Conservation (phyloP, 2,888 invertebrate species). For the Auanema freiburgensis region DNA sequence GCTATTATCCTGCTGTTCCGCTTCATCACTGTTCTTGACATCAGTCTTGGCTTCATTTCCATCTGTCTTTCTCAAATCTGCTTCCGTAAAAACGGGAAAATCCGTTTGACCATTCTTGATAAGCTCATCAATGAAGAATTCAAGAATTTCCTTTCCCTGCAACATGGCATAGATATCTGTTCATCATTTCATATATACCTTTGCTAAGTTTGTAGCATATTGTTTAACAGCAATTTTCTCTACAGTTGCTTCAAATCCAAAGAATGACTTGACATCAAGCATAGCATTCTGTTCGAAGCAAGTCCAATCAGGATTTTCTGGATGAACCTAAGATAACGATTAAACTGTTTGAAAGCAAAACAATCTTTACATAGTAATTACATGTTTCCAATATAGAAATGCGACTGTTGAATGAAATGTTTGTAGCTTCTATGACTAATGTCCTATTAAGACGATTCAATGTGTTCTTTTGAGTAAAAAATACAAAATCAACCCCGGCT, state of each 20-base stretch:
- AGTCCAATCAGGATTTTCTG: slow-evolving; percentile 90
- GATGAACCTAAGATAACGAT: slow-evolving; percentile 76
- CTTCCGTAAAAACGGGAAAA: slow-evolving; percentile 68
- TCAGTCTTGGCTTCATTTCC: slow-evolving; percentile 56
- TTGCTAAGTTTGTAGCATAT: slow-evolving; percentile 83
- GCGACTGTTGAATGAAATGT: slow-evolving; percentile 84
- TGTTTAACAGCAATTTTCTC: slow-evolving; percentile 95
- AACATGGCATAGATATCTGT: too few species aligned
- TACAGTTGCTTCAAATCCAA: slow-evolving; percentile 88
- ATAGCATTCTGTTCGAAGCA: slow-evolving; percentile 91
- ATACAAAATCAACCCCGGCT: slow-evolving; percentile 86
- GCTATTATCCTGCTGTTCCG: slow-evolving; percentile 17
- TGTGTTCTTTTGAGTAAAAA: slow-evolving; percentile 86
- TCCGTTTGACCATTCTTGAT: slow-evolving; percentile 76
- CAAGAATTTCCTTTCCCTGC: slow-evolving; percentile 89
- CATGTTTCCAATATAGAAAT: slow-evolving; percentile 86
- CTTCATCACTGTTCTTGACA: slow-evolving; percentile 33
- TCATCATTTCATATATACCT: slow-evolving; percentile 69
- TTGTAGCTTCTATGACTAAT: slow-evolving; percentile 85
- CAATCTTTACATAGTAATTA: slow-evolving; percentile 76
- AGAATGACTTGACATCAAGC: slow-evolving; percentile 89
- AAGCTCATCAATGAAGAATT: slow-evolving; percentile 81
- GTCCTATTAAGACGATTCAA: slow-evolving; percentile 79
- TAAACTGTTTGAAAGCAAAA: background rate
- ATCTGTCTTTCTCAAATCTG: slow-evolving; percentile 26